A percentile compares a stretch with the other conserved stretches of the same genome.
These are phyloP conservation scores for Hydraecia micacea DNA, from an alignment of 2,888 invertebrate genomes.

Conservation along the genomic window DNA sequence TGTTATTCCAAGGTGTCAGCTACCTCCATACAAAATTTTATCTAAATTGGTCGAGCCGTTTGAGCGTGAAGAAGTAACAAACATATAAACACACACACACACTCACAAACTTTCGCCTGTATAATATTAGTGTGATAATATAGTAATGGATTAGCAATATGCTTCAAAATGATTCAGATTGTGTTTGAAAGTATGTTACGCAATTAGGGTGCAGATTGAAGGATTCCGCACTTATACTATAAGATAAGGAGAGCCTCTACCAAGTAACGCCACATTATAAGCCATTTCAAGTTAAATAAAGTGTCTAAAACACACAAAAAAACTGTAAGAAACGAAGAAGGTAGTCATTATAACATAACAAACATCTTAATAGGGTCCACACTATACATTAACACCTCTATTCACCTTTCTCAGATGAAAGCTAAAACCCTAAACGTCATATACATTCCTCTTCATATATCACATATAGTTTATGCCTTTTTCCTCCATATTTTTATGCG, in stretches of 20 bases:
- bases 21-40: no score
- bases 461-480: constrained; percentile 33
- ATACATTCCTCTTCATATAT: constrained; percentile 44
- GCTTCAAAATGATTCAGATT: no score
- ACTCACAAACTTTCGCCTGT: no score
- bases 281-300: not conserved
- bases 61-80: no score
- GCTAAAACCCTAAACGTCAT: constrained; percentile 34
- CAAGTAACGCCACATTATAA: not conserved
- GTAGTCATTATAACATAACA: not conserved
- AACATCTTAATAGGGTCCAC: not conserved
- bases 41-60: no score
- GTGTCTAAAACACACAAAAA: not conserved
- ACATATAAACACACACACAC: no score
- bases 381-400: not conserved
- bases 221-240: not conserved
- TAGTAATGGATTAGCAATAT: no score
- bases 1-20: no score
- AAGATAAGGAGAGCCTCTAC: not conserved
- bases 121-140: no score
- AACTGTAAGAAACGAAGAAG: no score
- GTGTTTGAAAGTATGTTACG: no score
- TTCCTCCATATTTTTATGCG: constrained; percentile 60
- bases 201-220: not conserved
- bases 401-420: constrained; percentile 4